phyloP scores from a whole-genome alignment of 2,888 invertebrate genomes.

The Tiliacea citrago region DNA sequence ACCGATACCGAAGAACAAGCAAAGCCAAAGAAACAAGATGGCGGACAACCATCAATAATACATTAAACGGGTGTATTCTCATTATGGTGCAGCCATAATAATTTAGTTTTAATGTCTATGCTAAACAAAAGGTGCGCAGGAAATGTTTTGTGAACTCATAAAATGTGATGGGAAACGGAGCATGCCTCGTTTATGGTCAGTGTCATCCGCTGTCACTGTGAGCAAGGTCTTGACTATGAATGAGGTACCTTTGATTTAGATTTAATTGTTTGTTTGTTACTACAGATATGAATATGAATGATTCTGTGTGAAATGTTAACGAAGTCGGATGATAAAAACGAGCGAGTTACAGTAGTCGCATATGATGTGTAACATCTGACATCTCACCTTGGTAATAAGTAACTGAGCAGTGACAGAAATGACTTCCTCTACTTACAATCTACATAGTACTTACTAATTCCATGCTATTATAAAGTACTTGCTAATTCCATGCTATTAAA shows the following conservation, averaged over 20 bases:
- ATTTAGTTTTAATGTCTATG: slow-evolving; percentile 47
- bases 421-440: too few species aligned
- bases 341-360: too few species aligned
- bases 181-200: slow-evolving; percentile 29
- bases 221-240: slow-evolving; percentile 32
- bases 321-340: too few species aligned
- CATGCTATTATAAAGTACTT: too few species aligned
- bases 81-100: slow-evolving; percentile 41
- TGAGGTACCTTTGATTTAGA: slow-evolving; percentile 21
- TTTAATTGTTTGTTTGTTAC: slow-evolving; percentile 5
- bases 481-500: too few species aligned
- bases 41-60: slow-evolving; percentile 3
- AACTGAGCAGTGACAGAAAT: too few species aligned
- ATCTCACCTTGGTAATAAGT: too few species aligned
- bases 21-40: slow-evolving; percentile 6
- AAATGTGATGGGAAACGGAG: slow-evolving; percentile 38
- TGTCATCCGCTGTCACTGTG: slow-evolving; percentile 31
- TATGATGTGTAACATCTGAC: too few species aligned
- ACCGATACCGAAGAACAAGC: too few species aligned
- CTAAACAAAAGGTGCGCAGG: slow-evolving; percentile 60
- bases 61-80: neutral
- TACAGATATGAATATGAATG: slow-evolving; percentile 27
- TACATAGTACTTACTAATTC: too few species aligned
- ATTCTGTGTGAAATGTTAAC: neutral
- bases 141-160: slow-evolving; percentile 43